These are phyloP conservation scores for Centroberyx gerrardi DNA, from an alignment of 2,797 vertebrate species.

Conservation along the genomic window DNA sequence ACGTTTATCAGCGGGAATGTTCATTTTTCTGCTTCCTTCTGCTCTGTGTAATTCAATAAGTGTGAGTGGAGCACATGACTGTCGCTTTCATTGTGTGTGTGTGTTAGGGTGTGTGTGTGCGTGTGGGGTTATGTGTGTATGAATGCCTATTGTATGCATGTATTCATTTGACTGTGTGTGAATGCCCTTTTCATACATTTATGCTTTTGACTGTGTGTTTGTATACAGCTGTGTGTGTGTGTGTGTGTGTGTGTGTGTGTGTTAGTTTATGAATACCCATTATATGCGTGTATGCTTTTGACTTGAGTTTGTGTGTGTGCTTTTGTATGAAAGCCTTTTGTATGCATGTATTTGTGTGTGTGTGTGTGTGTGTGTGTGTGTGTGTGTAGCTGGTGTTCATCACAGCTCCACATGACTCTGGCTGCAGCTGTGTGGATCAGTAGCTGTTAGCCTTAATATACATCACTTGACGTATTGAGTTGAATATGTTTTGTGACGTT, in stretches of 20 bases:
- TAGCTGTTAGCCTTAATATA: background rate
- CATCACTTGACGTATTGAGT: no score
- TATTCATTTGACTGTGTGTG: constrained; percentile 30
- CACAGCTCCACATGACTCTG: background rate
- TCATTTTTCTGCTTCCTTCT: constrained; percentile 16
- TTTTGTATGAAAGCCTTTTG: background rate
- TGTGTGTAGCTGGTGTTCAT: background rate
- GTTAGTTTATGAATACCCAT: background rate
- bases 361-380: constrained; percentile 2
- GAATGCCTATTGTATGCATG: constrained; percentile 50
- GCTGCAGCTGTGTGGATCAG: background rate
- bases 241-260: background rate
- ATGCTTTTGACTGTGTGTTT: background rate
- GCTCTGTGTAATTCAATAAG: constrained; percentile 64
- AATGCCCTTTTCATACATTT: constrained; percentile 46
- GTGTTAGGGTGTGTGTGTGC: constrained; percentile 12
- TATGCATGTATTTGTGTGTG: no score
- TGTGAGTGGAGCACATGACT: constrained; percentile 70
- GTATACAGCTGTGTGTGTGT: no score
- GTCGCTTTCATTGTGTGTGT: constrained; percentile 12
- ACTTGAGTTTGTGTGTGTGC: constrained; percentile 3
- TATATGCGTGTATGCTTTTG: background rate
- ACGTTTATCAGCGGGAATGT: constrained; percentile 26
- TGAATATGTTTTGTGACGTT: no score
- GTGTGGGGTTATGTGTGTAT: constrained; percentile 16